phyloP scores from a whole-genome alignment of 2,888 invertebrate species.

The Drosophila lacicola region DNA sequence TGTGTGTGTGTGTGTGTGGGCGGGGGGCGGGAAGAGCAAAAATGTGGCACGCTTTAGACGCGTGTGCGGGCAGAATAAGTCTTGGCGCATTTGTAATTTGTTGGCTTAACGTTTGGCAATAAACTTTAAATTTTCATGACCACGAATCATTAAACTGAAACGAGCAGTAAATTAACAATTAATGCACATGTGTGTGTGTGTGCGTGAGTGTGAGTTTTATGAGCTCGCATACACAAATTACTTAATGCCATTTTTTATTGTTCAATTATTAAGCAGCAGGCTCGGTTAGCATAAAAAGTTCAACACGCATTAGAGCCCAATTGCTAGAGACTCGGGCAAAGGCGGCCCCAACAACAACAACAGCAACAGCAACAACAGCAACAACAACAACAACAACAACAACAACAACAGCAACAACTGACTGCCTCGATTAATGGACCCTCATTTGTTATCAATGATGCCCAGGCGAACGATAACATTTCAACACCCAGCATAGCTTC shows the following conservation, averaged over 20 bases:
- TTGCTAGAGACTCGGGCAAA: conserved; percentile 43
- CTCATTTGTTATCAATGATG: conserved; percentile 81
- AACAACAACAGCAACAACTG: conserved; percentile 29
- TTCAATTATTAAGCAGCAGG: conserved; percentile 72
- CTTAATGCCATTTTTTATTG: conserved; percentile 78
- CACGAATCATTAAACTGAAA: conserved; percentile 75
- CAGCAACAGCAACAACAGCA: conserved; percentile 30
- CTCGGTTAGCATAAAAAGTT: conserved; percentile 66
- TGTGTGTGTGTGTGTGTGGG: neutral
- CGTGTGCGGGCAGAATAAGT: conserved; percentile 12
- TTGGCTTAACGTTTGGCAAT: conserved; percentile 54
- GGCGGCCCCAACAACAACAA: conserved; percentile 19
- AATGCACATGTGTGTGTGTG: conserved; percentile 41
- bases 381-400: conserved; percentile 21
- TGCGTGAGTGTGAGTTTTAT: conserved; percentile 61
- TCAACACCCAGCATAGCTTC: conserved; percentile 37
- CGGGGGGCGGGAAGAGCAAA: neutral
- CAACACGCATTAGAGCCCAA: conserved; percentile 63
- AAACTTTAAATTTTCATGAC: conserved; percentile 77
- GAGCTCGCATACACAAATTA: conserved; percentile 71
- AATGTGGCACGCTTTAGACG: neutral
- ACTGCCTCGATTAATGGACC: conserved; percentile 73
- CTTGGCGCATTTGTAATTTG: conserved; percentile 49
- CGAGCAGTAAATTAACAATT: conserved; percentile 79
- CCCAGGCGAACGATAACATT: conserved; percentile 79